Conservation (phyloP, 2,113 vertebrate species). For the Anolis carolinensis region DNA sequence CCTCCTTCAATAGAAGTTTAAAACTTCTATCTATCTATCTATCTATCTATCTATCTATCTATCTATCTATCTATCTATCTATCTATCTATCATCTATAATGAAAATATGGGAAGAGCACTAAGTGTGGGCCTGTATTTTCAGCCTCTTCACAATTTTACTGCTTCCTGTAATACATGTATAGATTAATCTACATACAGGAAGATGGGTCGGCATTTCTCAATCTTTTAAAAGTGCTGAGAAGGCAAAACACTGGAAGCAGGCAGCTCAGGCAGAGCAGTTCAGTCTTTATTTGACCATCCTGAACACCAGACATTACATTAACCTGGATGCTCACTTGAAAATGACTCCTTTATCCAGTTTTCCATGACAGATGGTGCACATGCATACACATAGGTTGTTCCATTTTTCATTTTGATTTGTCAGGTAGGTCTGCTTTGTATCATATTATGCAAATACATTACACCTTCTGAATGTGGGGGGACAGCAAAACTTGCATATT, state of each 20-base stretch:
- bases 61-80: too few relatives aligned
- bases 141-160: neutral
- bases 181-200: neutral
- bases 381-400: neutral
- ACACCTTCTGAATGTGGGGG: neutral
- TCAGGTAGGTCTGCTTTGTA: neutral
- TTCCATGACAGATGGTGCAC: neutral
- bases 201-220: constrained; percentile 40
- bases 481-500: neutral
- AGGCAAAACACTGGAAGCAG: constrained; percentile 44
- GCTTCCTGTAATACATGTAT: neutral
- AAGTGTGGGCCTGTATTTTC: neutral
- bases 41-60: too few relatives aligned
- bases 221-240: constrained; percentile 29
- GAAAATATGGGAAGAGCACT: neutral
- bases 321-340: constrained; percentile 28
- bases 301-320: constrained; percentile 31
- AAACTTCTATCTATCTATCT: too few relatives aligned
- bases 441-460: neutral
- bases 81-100: too few relatives aligned
- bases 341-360: neutral
- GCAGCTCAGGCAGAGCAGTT: constrained; percentile 47
- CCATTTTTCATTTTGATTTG: neutral
- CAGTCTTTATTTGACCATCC: constrained; percentile 26
- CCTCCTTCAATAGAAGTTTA: constrained; percentile 40